These are phyloP conservation scores for Podargus strigoides DNA, from an alignment of 2,797 vertebrate genomes.

Conservation along the genomic window DNA sequence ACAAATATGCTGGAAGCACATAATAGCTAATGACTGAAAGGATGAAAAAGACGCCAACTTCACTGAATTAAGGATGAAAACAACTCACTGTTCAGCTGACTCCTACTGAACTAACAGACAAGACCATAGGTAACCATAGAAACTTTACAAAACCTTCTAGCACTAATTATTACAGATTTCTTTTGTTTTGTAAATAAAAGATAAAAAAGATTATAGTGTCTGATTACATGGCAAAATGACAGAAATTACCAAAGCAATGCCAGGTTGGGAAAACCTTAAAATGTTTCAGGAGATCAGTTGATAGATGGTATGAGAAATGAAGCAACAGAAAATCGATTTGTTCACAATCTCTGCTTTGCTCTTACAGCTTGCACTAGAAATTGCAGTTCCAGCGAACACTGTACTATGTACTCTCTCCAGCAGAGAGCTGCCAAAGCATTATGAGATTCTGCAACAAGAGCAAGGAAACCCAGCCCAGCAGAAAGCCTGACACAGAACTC, in stretches of 20 bases:
- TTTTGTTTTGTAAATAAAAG: background rate
- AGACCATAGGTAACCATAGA: background rate
- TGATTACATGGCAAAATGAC: background rate
- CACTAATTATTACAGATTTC: background rate
- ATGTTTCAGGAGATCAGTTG: background rate
- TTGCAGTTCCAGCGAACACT: background rate
- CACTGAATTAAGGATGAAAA: background rate
- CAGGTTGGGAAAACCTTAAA: background rate
- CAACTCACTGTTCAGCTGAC: background rate
- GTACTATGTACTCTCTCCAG: too few relatives aligned
- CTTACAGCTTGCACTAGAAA: background rate
- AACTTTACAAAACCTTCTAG: background rate
- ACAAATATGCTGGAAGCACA: background rate
- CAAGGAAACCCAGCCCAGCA: background rate
- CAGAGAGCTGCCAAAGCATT: too few relatives aligned
- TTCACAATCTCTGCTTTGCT: background rate
- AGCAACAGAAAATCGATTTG: background rate
- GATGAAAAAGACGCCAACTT: background rate
- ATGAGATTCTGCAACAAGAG: background rate
- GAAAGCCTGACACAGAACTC: background rate
- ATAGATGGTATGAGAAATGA: background rate
- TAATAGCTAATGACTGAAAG: background rate
- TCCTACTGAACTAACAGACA: background rate
- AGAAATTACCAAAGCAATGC: background rate
- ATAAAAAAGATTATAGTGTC: background rate